phyloP scores from a whole-genome alignment of 2,113 vertebrate species.

The Dendropsophus ebraccatus region DNA sequence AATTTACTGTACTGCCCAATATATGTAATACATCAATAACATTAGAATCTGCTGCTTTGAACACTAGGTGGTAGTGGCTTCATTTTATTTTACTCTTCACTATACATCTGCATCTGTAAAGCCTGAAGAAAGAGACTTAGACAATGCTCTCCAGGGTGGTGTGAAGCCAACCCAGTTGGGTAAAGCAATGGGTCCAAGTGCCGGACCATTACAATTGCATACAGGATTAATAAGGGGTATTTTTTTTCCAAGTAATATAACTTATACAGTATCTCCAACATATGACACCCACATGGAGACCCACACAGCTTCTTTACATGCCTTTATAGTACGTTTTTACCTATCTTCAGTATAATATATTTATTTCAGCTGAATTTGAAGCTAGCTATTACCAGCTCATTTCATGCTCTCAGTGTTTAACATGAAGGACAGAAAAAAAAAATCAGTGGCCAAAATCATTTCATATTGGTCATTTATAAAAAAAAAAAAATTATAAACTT shows the following conservation, averaged over 20 bases:
- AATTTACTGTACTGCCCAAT: not conserved
- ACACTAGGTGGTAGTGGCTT: no score
- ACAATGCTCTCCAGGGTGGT: no score
- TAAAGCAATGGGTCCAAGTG: no score
- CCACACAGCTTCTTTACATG: not conserved
- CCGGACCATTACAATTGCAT: no score
- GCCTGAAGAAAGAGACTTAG: no score
- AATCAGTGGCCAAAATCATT: not conserved
- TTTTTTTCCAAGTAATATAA: no score
- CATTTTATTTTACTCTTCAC: no score
- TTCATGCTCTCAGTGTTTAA: not conserved
- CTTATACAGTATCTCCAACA: no score
- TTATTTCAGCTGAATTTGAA: not conserved
- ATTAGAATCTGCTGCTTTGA: not conserved
- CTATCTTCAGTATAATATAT: not conserved
- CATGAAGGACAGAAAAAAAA: not conserved
- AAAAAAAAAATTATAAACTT: not conserved
- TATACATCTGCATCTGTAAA: no score
- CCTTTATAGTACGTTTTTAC: not conserved
- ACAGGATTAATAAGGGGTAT: no score
- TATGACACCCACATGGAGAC: not conserved
- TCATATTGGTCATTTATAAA: not conserved
- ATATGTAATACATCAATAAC: not conserved
- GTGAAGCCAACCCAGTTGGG: no score
- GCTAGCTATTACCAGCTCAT: not conserved